Base-by-base conservation (phyloP, 2,888 invertebrate genomes). In the Monopis laevigella region DNA sequence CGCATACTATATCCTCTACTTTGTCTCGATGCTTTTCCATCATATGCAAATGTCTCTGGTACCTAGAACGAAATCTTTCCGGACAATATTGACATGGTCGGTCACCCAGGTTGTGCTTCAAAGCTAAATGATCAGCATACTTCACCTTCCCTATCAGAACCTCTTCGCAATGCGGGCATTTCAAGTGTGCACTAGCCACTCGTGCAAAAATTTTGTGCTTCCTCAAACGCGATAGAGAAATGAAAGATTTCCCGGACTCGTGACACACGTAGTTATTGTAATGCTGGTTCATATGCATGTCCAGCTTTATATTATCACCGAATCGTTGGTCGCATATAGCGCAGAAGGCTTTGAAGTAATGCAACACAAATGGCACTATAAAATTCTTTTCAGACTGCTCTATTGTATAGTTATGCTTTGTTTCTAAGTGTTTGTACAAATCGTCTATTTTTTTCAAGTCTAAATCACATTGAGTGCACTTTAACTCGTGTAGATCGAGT, bases 281-380 rank as follows among this genome's bases (percentile, higher is more conserved):
- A 39, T 75, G 75, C 0, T 53, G 49, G 21, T 75, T 74, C 73
- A 77, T 74, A 43, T 77, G 75, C 0, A 50, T 44, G 30, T 75
- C 73, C 2, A 24, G 32, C 6, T 26, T 27, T 6, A 17, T 8
- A 74, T 59, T 68, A n/a, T n/a, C n/a, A 5, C 56, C 59, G n/a
- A n/a, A n/a, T n/a, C n/a, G n/a, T n/a, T n/a, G n/a, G n/a, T n/a
- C n/a, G n/a, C n/a, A n/a, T n/a, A n/a, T n/a, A n/a, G n/a, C n/a
- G n/a, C n/a, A n/a, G n/a, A n/a, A n/a, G n/a, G n/a, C n/a, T n/a
- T n/a, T n/a, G n/a, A n/a, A n/a, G n/a, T n/a, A n/a, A n/a, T n/a
- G n/a, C n/a, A n/a, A n/a, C n/a, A n/a, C n/a, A n/a, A n/a, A n/a
- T n/a, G n/a, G n/a, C n/a, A n/a, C n/a, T n/a, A n/a, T n/a, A n/a